These are phyloP conservation scores for Anarrhichthys ocellatus DNA, from an alignment of 2,113 vertebrate species.

Conservation along the genomic window DNA sequence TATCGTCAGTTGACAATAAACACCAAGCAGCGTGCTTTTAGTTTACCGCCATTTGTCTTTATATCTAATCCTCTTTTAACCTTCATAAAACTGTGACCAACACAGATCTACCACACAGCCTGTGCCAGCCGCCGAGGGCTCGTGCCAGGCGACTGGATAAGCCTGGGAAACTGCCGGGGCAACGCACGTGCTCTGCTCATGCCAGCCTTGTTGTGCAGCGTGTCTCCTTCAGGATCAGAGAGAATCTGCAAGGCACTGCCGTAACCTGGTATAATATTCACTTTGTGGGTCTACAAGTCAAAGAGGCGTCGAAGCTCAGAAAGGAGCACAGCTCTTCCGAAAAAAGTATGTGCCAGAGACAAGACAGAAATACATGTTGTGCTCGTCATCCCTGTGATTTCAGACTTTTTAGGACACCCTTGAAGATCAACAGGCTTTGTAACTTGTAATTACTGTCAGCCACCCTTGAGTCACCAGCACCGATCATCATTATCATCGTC, in stretches of 20 bases:
- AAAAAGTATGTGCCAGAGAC: conserved; percentile 8
- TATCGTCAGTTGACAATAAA: background rate
- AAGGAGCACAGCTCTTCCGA: background rate
- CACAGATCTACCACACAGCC: conserved; percentile 41
- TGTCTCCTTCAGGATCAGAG: conserved; percentile 3
- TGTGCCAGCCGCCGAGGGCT: conserved; percentile 38
- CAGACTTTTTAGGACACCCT: conserved; percentile 15
- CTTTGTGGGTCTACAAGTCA: background rate
- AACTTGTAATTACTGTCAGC: conserved; percentile 59
- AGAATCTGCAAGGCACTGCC: background rate
- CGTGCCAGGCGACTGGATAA: conserved; percentile 54
- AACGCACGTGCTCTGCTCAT: conserved; percentile 9
- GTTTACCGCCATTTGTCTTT: conserved; percentile 23
- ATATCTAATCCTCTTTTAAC: conserved; percentile 57
- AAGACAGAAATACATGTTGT: conserved; percentile 25
- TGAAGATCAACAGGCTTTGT: conserved; percentile 1
- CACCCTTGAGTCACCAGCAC: conserved; percentile 49
- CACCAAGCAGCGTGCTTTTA: background rate
- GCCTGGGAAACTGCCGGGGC: conserved; percentile 19
- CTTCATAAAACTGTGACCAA: conserved; percentile 51
- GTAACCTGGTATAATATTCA: conserved; percentile 9
- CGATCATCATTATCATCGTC: conserved; percentile 44
- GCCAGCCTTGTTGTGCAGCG: background rate
- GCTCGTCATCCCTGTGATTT: conserved; percentile 37
- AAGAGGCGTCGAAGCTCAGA: background rate